Percentiles rank a stretch among this genome's conserved stretches.
phyloP scores from a whole-genome alignment of 2,797 vertebrate species.

The Coluber constrictor region DNA sequence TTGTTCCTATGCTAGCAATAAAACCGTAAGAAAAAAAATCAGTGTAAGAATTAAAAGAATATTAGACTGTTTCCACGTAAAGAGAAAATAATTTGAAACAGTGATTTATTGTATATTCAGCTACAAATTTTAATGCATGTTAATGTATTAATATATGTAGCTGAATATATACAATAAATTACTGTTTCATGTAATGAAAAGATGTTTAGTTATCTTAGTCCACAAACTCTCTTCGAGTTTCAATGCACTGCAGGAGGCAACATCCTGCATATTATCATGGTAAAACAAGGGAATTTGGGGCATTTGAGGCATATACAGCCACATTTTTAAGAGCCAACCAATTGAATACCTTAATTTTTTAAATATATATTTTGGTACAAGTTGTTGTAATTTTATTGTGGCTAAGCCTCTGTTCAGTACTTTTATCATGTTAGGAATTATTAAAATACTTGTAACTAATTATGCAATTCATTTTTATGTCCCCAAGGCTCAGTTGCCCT shows the following conservation, averaged over 20 bases:
- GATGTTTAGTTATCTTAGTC: background rate
- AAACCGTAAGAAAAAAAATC: constrained; percentile 45
- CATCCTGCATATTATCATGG: background rate
- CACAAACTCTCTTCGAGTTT: background rate
- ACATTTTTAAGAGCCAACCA: background rate
- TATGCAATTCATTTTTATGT: background rate
- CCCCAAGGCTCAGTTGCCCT: background rate
- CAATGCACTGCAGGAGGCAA: background rate
- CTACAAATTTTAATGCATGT: constrained; percentile 41
- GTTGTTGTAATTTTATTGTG: background rate
- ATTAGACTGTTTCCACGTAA: constrained; percentile 56
- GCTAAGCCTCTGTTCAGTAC: background rate
- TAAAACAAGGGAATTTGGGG: background rate
- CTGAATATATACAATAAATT: constrained; percentile 45
- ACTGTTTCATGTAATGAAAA: constrained; percentile 28
- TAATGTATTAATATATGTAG: constrained; percentile 38
- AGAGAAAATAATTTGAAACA: constrained; percentile 46
- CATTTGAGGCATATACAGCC: background rate
- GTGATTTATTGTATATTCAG: constrained; percentile 48
- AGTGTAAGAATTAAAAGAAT: constrained; percentile 56
- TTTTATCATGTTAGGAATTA: background rate
- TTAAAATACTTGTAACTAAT: background rate
- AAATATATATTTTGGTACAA: background rate
- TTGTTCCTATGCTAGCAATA: constrained; percentile 40
- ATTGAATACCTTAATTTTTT: background rate